Conservation (phyloP, 2,888 invertebrate species). For the Notocelia uddmanniana region DNA sequence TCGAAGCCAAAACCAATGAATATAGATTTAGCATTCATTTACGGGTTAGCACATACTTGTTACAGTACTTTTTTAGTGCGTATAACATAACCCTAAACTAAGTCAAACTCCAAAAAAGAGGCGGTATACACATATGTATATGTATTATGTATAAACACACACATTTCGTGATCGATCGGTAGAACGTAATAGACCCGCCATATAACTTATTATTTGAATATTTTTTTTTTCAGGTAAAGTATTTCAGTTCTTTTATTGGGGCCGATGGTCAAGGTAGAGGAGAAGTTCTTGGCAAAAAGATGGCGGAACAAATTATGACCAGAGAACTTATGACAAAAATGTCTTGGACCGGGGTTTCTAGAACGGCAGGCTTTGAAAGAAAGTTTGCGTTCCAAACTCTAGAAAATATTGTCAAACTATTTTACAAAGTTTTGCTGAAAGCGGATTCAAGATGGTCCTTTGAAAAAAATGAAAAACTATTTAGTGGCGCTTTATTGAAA, state of each 20-base stretch:
- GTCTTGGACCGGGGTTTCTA: slow-evolving; percentile 43
- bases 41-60: too few relatives aligned
- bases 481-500: slow-evolving; percentile 44
- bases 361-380: slow-evolving; percentile 32
- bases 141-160: too few relatives aligned
- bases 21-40: too few relatives aligned
- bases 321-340: slow-evolving; percentile 40
- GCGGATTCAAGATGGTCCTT: slow-evolving; percentile 39
- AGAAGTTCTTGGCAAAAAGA: slow-evolving; percentile 40
- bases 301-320: slow-evolving; percentile 41
- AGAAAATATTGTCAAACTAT: slow-evolving; percentile 33
- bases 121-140: too few relatives aligned
- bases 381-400: slow-evolving; percentile 42
- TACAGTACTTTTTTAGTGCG: too few relatives aligned
- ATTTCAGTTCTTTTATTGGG: slow-evolving; percentile 18
- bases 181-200: too few relatives aligned
- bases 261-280: slow-evolving; percentile 27
- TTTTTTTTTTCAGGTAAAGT: slow-evolving; percentile 3
- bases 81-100: too few relatives aligned
- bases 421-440: slow-evolving; percentile 32
- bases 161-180: too few relatives aligned
- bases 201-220: too few relatives aligned
- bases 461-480: slow-evolving; percentile 44
- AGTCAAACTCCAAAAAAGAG: too few relatives aligned
- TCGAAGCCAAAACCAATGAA: too few relatives aligned